A percentile compares a stretch with the other conserved stretches of the same genome.
These are phyloP conservation scores for Silurus glanis DNA, from an alignment of 2,113 vertebrate genomes.

Conservation along the genomic window DNA sequence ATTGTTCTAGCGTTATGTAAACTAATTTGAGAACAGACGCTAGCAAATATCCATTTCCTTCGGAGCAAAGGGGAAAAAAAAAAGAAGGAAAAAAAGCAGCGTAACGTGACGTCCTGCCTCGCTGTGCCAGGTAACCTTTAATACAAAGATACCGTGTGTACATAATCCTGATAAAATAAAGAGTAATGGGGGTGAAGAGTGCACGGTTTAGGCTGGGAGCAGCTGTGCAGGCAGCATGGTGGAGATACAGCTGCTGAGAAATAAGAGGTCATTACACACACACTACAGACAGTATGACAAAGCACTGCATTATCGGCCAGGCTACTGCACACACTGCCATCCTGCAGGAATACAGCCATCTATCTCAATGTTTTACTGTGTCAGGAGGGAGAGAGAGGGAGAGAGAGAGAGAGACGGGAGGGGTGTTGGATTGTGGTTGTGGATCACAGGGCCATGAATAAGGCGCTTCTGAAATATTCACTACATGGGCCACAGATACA, in stretches of 20 bases:
- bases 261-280: constrained; percentile 52
- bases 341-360: constrained; percentile 51
- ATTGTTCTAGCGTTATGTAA: constrained; percentile 6
- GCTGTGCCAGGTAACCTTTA: constrained; percentile 44
- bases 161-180: constrained; percentile 38
- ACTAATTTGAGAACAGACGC: constrained; percentile 15
- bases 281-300: constrained; percentile 48
- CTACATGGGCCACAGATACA: constrained; percentile 47
- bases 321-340: constrained; percentile 47
- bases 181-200: constrained; percentile 39
- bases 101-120: constrained; percentile 15
- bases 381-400: constrained; percentile 19
- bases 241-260: constrained; percentile 47
- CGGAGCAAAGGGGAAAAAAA: background rate
- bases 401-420: background rate
- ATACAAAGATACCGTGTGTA: constrained; percentile 17
- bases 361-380: constrained; percentile 53
- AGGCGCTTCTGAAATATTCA: constrained; percentile 53
- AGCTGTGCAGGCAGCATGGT: constrained; percentile 27
- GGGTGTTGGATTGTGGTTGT: background rate
- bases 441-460: constrained; percentile 44
- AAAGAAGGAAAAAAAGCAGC: background rate
- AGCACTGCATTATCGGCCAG: constrained; percentile 51
- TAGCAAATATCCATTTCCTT: constrained; percentile 30
- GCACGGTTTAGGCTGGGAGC: constrained; percentile 36